Base-by-base conservation (phyloP, 2,113 vertebrate species). In the Edolisoma coerulescens region DNA sequence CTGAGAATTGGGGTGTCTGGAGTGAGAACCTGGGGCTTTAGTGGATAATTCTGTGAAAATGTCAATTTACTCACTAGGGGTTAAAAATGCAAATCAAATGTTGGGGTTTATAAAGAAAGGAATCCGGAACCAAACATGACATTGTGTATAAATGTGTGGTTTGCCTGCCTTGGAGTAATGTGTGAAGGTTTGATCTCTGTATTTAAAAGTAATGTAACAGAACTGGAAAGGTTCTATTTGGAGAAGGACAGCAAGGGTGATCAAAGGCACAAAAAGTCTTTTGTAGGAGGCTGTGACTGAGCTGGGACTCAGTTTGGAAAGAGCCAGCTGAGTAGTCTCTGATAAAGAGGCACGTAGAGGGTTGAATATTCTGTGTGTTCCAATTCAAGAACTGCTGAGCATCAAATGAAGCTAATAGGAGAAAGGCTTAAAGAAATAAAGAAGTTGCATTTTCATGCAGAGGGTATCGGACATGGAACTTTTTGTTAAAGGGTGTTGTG, bases 381-480 rank as follows among this genome's bases (percentile, higher is more conserved):
- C 24, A 78, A 9, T 65, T 82, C 52, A 94, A 41, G 67, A 88
- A 41, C 32, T 42, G 22, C 32, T 86, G 33, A 49, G 41, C 33
- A 73, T 42, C 68, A 83, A 64, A 64, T 73, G 8, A 86, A 77
- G 9, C 11, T 69, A 45, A 47, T 17, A 37, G 35, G 28, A 89
- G 44, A 47, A 68, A 60, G 19, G 12, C 30, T 88, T 79, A 63
- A 59, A 70, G n/a, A 53, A 44, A 42, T 50, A 44, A 52, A 50
- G n/a, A 19, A 28, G 6, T 42, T 65, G 21, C 27, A 39, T 73
- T 20, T 35, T 79, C 13, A 11, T 13, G 12, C 20, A 37, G 69
- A 83, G 18, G 6, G 7, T 32, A 42, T 61, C 0, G 0, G 47
- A 18, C 20, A 23, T 3, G 42, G 14, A 82, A 44, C 12, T 19